Conservation (phyloP, 2,797 vertebrate genomes). For the Knipowitschia caucasica region DNA sequence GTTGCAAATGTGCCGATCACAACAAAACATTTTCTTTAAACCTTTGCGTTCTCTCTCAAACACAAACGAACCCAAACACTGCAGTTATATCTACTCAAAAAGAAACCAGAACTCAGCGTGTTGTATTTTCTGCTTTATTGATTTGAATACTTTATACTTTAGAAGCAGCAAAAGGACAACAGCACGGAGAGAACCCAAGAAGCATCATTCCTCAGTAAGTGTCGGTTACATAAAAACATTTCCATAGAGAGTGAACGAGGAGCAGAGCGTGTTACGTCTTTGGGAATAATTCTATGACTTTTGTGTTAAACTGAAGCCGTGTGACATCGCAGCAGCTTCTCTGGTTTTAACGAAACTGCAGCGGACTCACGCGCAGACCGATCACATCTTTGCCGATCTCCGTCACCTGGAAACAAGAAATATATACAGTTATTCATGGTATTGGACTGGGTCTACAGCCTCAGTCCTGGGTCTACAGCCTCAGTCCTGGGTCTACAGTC, state of each 20-base stretch:
- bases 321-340: slow-evolving; percentile 19
- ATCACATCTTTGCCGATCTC: slow-evolving; percentile 96
- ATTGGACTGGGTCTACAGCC: too few relatives aligned
- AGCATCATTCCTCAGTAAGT: slow-evolving; percentile 9
- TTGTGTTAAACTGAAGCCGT: slow-evolving; percentile 4
- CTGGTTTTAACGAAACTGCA: slow-evolving; percentile 87
- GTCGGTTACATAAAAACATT: slow-evolving; percentile 20
- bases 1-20: too few relatives aligned
- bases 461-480: too few relatives aligned
- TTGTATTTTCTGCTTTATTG: too few relatives aligned
- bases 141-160: slow-evolving; percentile 11
- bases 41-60: too few relatives aligned
- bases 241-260: slow-evolving; percentile 22
- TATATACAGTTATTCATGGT: too few relatives aligned
- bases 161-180: slow-evolving; percentile 20
- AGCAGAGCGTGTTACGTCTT: slow-evolving; percentile 26
- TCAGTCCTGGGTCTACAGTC: too few relatives aligned
- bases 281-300: slow-evolving; percentile 14
- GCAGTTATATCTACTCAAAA: too few relatives aligned
- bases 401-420: slow-evolving; percentile 77
- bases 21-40: too few relatives aligned
- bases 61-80: too few relatives aligned
- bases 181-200: slow-evolving; percentile 23
- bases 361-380: slow-evolving; percentile 91
- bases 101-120: too few relatives aligned